Base-by-base conservation (phyloP, 1,140 invertebrate genomes). In the Brachionus rubens region DNA sequence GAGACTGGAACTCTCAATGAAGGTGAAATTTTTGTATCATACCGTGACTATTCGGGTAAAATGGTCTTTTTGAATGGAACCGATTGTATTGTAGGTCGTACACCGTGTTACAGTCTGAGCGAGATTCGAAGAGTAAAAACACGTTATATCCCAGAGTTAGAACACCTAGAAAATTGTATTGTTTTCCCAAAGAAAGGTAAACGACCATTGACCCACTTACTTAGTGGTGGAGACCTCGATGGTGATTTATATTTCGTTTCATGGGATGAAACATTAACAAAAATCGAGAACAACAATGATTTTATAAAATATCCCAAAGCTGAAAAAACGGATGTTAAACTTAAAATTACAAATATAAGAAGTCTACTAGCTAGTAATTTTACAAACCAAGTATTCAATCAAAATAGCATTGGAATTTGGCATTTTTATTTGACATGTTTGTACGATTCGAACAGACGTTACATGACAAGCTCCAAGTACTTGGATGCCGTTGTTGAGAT, bases 201-300 rank as follows among this genome's bases (percentile, higher is more conserved):
- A 26, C 77, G 84, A 65, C 85, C 84, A 14, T 85, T 86, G 79
- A 78, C 84, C 2, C 82, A 86, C 79, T 83, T 86, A 78, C 85
- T 85, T 82, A 82, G 83, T 36, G 81, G 81, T 24, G 82, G 81
- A 6, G 83, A 85, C 79, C 76, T 85, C 30, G 83, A 86, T 78
- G 84, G 83, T 14, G 83, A 85, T 77, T 82, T 85, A 59, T 85
- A 85, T 76, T 79, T 79, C 33, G 80, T 85, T 5, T 81, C 83
- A 30, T 85, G 82, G 81, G 80, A 84, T 59, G 50, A 77, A 10
- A 9, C 12, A 14, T 21, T 62, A 19, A 24, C 59, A 36, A 68
- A 50, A n/a, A 68, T 47, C 3, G 43, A 68, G 10, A 68, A 68
- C 30, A 48, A 14, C 7, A 16, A 50, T 3, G 19, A 47, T 24